Percentiles rank a stretch among this genome's conserved stretches.
phyloP scores from a whole-genome alignment of 2,113 vertebrate species.

The Engystomops pustulosus region DNA sequence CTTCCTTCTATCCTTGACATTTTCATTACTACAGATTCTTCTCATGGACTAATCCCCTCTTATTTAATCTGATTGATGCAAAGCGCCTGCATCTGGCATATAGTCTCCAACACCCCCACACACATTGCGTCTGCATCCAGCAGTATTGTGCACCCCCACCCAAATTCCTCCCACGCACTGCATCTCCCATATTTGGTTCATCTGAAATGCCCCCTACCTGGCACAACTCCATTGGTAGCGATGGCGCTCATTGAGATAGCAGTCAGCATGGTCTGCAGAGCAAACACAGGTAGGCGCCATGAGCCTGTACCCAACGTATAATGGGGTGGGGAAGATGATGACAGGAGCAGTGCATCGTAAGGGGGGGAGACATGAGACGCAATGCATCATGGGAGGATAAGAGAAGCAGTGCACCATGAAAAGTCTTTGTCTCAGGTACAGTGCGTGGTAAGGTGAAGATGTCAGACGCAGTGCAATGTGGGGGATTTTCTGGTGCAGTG shows the following conservation, averaged over 20 bases:
- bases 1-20: not conserved
- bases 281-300: constrained; percentile 60
- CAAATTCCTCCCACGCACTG: constrained; percentile 54
- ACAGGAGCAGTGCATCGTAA: constrained; percentile 58
- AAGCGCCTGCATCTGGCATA: constrained; percentile 39
- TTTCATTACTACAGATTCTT: constrained; percentile 14
- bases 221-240: constrained; percentile 97
- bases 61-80: constrained; percentile 43
- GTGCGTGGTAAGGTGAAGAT: constrained; percentile 58
- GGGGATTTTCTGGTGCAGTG: constrained; percentile 46
- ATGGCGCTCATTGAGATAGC: constrained; percentile 99
- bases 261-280: constrained; percentile 94
- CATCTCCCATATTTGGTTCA: constrained; percentile 47
- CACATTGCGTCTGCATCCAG: constrained; percentile 57
- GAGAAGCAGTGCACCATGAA: constrained; percentile 58
- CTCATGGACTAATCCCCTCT: constrained; percentile 5
- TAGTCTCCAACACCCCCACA: constrained; percentile 45
- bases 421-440: constrained; percentile 57
- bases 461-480: constrained; percentile 58
- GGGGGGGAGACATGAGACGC: constrained; percentile 56
- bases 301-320: constrained; percentile 57
- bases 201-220: constrained; percentile 80
- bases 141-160: constrained; percentile 33
- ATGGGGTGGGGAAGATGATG: constrained; percentile 56
- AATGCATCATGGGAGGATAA: constrained; percentile 59